Conservation (phyloP, 2,888 invertebrate species). For the Osmoderma eremita region DNA sequence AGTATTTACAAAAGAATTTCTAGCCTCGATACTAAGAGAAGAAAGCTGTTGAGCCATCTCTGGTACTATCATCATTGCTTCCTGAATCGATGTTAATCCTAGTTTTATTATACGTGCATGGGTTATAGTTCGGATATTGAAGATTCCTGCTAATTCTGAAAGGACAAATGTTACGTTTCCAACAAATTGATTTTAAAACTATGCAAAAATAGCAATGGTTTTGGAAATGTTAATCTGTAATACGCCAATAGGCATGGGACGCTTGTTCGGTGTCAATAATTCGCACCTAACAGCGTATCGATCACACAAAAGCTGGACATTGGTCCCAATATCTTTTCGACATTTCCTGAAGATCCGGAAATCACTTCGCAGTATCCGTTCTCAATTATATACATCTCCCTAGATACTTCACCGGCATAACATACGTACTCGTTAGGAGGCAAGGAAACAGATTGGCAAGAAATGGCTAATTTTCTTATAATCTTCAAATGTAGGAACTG, state of each 20-base stretch:
- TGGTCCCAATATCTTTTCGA: constrained; percentile 46
- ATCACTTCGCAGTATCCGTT: constrained; percentile 51
- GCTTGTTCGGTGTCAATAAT: neutral
- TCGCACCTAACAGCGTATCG: constrained; percentile 47
- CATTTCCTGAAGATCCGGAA: constrained; percentile 46
- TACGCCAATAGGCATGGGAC: no score
- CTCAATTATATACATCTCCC: constrained; percentile 49
- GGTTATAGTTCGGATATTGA: constrained; percentile 46
- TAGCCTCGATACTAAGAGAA: constrained; percentile 34
- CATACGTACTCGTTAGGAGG: constrained; percentile 49
- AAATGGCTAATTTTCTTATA: constrained; percentile 42
- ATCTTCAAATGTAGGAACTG: constrained; percentile 32
- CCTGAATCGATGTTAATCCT: constrained; percentile 40
- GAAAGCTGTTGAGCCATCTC: constrained; percentile 34
- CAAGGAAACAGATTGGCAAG: constrained; percentile 43
- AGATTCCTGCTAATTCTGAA: constrained; percentile 44
- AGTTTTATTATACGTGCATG: constrained; percentile 44
- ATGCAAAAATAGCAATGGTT: no score
- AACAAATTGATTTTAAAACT: no score
- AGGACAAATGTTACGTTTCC: no score
- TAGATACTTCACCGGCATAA: constrained; percentile 49
- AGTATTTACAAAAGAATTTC: constrained; percentile 43
- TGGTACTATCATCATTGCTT: constrained; percentile 36
- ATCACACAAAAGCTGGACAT: constrained; percentile 45
- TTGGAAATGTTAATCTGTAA: no score